A percentile compares a stretch with the other conserved stretches of the same genome.
These are phyloP conservation scores for Nemopilema nomurai DNA, from an alignment of 30 jellyfish, hydroid and myxozoan species.

Conservation along the genomic window DNA sequence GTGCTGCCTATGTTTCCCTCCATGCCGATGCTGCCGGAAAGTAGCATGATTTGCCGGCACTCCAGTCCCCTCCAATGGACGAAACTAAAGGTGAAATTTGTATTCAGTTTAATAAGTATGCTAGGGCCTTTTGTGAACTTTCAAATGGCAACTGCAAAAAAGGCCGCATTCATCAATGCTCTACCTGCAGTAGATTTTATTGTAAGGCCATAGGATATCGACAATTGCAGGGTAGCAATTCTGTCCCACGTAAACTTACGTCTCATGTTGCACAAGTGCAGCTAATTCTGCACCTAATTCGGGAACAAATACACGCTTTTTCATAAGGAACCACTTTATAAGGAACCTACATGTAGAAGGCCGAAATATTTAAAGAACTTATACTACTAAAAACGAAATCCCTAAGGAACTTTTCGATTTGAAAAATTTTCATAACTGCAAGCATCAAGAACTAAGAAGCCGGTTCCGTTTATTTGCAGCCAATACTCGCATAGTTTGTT, in stretches of 20 bases:
- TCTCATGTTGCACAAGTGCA: neutral
- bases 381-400: too few species aligned
- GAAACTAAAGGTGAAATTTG: neutral
- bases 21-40: neutral
- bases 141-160: neutral
- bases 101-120: neutral
- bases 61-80: neutral
- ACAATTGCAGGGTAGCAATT: neutral
- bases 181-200: neutral
- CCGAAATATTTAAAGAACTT: too few species aligned
- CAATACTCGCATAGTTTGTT: too few species aligned
- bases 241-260: neutral
- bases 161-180: neutral
- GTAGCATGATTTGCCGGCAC: neutral
- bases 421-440: too few species aligned
- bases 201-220: neutral
- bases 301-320: neutral
- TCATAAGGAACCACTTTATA: too few species aligned
- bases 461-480: too few species aligned
- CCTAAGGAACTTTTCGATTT: too few species aligned
- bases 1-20: neutral
- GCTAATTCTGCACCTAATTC: neutral
- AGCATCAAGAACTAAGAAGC: too few species aligned
- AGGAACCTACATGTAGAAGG: too few species aligned
- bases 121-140: neutral